phyloP scores from a whole-genome alignment of 2,113 vertebrate species.

The Grallaria varia region DNA sequence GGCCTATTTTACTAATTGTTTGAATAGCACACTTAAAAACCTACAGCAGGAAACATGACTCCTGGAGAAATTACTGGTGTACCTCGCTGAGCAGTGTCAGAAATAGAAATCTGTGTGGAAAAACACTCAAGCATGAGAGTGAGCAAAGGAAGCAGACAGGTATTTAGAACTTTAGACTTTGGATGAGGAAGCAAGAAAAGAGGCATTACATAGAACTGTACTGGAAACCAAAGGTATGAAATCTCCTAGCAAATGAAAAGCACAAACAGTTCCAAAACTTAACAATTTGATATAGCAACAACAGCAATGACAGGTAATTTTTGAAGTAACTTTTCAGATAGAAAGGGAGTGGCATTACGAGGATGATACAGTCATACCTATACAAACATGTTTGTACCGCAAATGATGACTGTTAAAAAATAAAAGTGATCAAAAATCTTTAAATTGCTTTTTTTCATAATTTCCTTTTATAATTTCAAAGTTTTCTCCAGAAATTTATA shows the following conservation, averaged over 20 bases:
- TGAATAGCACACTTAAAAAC: not conserved
- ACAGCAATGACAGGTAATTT: not conserved
- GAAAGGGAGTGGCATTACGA: rapidly evolving
- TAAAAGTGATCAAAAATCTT: not conserved
- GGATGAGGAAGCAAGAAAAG: not conserved
- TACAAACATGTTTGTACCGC: not conserved
- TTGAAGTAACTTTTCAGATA: not conserved
- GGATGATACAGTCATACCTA: not conserved
- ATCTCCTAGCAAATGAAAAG: not conserved
- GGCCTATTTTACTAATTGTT: not conserved
- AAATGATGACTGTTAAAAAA: not conserved
- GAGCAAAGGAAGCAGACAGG: not conserved
- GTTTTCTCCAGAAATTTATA: not conserved
- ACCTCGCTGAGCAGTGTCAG: not conserved
- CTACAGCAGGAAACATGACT: not conserved
- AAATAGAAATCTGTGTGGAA: not conserved
- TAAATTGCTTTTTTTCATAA: not conserved
- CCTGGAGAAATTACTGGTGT: not conserved
- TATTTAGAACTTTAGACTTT: not conserved
- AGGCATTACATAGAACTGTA: not conserved
- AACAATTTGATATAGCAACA: not conserved
- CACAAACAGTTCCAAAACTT: not conserved
- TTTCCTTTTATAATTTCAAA: not conserved
- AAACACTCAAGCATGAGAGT: not conserved
- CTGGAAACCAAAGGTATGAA: not conserved